phyloP scores from a whole-genome alignment of 2,797 vertebrate genomes.

The Macropus fuliginosus region DNA sequence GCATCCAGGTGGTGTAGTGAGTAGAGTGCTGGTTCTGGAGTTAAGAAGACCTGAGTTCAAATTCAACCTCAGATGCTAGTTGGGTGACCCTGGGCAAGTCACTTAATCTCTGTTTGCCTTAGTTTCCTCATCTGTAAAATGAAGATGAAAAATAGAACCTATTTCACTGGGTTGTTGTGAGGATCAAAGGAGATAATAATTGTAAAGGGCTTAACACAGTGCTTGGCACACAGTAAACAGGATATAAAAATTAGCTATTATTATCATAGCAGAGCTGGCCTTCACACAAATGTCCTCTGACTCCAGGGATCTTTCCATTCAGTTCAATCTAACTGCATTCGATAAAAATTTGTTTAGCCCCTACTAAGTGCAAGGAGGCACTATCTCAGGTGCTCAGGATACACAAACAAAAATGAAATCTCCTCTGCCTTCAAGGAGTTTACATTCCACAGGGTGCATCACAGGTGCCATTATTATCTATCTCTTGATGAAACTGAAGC shows the following conservation, averaged over 20 bases:
- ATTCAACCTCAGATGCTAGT: background rate
- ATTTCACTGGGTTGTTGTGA: background rate
- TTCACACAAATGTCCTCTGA: no score
- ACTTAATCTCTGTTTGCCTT: background rate
- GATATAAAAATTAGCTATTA: no score
- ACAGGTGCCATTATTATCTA: background rate
- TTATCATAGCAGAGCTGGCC: no score
- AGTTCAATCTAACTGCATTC: background rate
- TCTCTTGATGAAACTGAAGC: background rate
- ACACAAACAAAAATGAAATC: background rate
- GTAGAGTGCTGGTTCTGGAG: background rate
- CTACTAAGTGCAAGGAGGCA: background rate
- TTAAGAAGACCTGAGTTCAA: background rate
- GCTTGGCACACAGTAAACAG: background rate
- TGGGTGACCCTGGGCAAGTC: background rate
- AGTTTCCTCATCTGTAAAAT: background rate
- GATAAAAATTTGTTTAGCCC: background rate
- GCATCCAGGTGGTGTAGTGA: no score
- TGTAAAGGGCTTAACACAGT: background rate
- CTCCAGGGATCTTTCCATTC: background rate
- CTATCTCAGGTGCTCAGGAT: background rate
- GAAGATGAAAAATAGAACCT: background rate
- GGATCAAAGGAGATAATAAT: background rate
- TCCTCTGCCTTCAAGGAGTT: background rate
- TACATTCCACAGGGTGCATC: background rate